phyloP scores from a whole-genome alignment of 2,888 invertebrate species.

The Aricia artaxerxes region DNA sequence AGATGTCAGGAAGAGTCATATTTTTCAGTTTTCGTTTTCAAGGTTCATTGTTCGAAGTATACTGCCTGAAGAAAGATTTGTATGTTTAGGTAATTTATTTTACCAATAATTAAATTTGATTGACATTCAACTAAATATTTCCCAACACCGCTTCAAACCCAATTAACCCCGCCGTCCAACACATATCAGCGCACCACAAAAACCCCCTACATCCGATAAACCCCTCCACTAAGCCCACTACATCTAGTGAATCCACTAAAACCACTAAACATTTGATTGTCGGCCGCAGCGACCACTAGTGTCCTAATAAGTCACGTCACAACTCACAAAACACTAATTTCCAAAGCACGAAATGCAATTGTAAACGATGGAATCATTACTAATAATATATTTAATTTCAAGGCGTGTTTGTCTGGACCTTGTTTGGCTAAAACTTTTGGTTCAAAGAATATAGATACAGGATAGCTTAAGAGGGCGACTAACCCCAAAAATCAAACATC shows the following conservation, averaged over 20 bases:
- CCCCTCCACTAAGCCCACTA: conserved; percentile 9
- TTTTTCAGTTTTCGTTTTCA: no score
- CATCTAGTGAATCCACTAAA: conserved; percentile 18
- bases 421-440: no score
- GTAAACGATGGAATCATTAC: neutral
- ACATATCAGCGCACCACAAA: conserved; percentile 1
- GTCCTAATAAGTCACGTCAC: conserved; percentile 9
- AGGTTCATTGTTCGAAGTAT: no score
- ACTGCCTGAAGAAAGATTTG: no score
- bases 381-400: no score
- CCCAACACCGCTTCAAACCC: neutral
- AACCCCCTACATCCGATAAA: neutral
- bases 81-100: neutral
- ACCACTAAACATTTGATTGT: conserved; percentile 9
- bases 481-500: no score
- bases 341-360: neutral
- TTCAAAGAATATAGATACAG: no score
- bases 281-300: conserved; percentile 12
- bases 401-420: no score
- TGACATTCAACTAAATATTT: neutral
- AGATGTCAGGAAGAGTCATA: no score
- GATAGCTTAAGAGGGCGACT: no score
- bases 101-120: neutral
- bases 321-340: neutral
- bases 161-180: neutral